phyloP scores from a whole-genome alignment of 2,888 invertebrate genomes.

The Drosophila neutralis region DNA sequence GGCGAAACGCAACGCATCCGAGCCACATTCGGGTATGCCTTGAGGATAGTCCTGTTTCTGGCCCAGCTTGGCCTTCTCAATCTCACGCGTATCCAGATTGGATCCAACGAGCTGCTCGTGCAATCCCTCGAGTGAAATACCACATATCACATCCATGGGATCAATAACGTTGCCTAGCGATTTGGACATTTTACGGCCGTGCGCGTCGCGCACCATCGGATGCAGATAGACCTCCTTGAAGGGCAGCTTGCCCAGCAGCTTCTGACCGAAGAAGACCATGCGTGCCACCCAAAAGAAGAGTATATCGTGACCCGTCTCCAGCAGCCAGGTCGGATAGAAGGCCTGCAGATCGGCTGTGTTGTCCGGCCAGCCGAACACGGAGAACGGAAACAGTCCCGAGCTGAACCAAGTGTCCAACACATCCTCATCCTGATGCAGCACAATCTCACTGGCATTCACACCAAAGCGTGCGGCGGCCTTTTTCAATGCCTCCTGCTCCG shows the following conservation, averaged over 20 bases:
- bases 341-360: slow-evolving; percentile 89
- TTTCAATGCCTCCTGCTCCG: slow-evolving; percentile 89
- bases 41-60: slow-evolving; percentile 92
- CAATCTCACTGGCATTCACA: slow-evolving; percentile 86
- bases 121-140: slow-evolving; percentile 92
- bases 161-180: slow-evolving; percentile 99
- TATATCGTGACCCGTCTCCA: slow-evolving; percentile 99
- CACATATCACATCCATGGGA: slow-evolving; percentile 97
- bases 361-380: slow-evolving; percentile 98
- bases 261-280: slow-evolving; percentile 98
- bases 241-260: slow-evolving; percentile 95
- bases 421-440: slow-evolving; percentile 93
- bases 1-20: slow-evolving; percentile 89
- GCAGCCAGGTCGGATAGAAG: slow-evolving; percentile 95
- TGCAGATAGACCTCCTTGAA: slow-evolving; percentile 97
- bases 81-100: slow-evolving; percentile 94
- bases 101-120: slow-evolving; percentile 90
- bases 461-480: slow-evolving; percentile 92
- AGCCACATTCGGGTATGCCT: slow-evolving; percentile 97
- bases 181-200: slow-evolving; percentile 99
- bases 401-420: slow-evolving; percentile 99
- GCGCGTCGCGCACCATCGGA: slow-evolving; percentile 98
- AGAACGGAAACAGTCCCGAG: slow-evolving; percentile 97
- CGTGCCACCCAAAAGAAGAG: slow-evolving; percentile 99
- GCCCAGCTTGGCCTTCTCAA: slow-evolving; percentile 90